Conservation (phyloP, 2,888 invertebrate species). For the Micropterix aruncella region DNA sequence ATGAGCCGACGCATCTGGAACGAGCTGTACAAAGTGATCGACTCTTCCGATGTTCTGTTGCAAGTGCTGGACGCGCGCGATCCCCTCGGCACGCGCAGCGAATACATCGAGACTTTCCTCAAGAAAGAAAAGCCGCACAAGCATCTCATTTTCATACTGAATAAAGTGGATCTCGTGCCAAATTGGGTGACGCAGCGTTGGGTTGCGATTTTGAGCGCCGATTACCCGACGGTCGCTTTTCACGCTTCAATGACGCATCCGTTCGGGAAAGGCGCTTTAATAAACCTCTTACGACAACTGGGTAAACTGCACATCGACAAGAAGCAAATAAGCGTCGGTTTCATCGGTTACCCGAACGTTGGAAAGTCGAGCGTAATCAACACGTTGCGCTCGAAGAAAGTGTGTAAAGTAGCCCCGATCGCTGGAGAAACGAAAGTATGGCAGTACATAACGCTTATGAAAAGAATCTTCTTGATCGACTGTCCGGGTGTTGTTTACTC, state of each 20-base stretch:
- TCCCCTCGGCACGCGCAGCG: conserved; percentile 90
- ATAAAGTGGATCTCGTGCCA: conserved; percentile 93
- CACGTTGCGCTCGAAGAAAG: conserved; percentile 88
- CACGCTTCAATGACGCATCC: conserved; percentile 98
- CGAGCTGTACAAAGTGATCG: conserved; percentile 96
- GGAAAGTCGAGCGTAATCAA: conserved; percentile 99
- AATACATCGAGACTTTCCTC: conserved; percentile 83
- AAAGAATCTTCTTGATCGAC: conserved; percentile 91
- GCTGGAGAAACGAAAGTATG: conserved; percentile 97
- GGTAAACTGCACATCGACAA: conserved; percentile 90
- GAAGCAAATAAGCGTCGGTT: conserved; percentile 97
- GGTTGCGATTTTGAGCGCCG: conserved; percentile 87
- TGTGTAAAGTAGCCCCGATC: conserved; percentile 97
- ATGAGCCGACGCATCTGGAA: conserved; percentile 98
- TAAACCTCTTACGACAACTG: conserved; percentile 91
- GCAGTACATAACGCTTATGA: conserved; percentile 99
- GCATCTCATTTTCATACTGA: conserved; percentile 91
- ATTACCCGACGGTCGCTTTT: conserved; percentile 96
- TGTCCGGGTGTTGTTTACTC: conserved; percentile 99
- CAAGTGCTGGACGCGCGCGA: conserved; percentile 96
- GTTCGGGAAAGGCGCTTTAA: conserved; percentile 93
- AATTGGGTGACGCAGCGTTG: conserved; percentile 97
- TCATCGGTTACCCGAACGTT: conserved; percentile 98
- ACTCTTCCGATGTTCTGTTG: conserved; percentile 93
- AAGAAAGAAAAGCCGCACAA: conserved; percentile 93